Evolutionary conservation across 1,140 invertebrate species (phyloP).

Genomic region (Oreohelix idahoensis): DNA sequence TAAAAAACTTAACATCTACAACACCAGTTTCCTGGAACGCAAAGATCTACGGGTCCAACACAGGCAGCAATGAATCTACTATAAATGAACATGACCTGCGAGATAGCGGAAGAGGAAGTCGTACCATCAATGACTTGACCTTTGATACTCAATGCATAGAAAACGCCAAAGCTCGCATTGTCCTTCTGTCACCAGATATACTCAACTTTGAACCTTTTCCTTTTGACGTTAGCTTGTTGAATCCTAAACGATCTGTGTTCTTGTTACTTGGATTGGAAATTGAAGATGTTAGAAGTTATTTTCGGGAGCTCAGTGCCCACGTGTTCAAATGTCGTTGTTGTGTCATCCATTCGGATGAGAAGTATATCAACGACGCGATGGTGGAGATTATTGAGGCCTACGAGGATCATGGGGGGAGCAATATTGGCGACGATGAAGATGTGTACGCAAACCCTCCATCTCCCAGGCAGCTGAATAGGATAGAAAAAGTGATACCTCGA

Average conservation of each 20-base stretch:
- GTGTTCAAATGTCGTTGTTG: slow-evolving; percentile 8
- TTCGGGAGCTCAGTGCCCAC: neutral
- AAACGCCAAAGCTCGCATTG: neutral
- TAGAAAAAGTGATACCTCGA: slow-evolving; percentile 6
- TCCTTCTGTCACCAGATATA: slow-evolving; percentile 12
- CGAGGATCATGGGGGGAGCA: neutral
- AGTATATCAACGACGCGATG: neutral
- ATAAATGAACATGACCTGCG: neutral
- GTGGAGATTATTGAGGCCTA: slow-evolving; percentile 13
- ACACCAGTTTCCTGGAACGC: neutral
- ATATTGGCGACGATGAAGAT: neutral
- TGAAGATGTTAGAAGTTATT: neutral
- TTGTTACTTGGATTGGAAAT: slow-evolving; percentile 23
- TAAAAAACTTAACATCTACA: neutral
- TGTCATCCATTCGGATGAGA: neutral
- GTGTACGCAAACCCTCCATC: neutral
- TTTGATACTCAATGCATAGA: neutral
- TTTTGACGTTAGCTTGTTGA: neutral
- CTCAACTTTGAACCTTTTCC: neutral
- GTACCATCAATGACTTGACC: neutral
- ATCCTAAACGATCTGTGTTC: slow-evolving; percentile 1
- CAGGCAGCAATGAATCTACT: neutral
- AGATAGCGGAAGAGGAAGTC: neutral
- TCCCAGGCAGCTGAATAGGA: neutral
- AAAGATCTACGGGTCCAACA: neutral